phyloP scores from a whole-genome alignment of 2,888 invertebrate species.

The Plebejus argus region DNA sequence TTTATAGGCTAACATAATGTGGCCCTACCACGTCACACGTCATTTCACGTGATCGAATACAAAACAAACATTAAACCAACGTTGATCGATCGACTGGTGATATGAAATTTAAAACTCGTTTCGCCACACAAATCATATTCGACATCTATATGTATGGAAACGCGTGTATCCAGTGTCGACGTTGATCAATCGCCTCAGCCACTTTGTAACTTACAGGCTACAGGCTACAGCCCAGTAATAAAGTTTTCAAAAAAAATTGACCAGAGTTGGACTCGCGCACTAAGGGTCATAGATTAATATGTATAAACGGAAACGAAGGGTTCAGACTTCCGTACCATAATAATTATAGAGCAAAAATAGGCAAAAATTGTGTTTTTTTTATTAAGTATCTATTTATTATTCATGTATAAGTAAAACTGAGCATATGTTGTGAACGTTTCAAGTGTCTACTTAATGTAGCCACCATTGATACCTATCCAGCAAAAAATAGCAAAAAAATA shows the following conservation, averaged over 20 bases:
- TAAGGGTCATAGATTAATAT: too few species aligned
- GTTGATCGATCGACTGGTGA: slow-evolving; percentile 20
- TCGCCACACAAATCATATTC: slow-evolving; percentile 29
- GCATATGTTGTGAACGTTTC: too few species aligned
- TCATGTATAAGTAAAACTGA: too few species aligned
- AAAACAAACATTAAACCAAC: slow-evolving; percentile 17
- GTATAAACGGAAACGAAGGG: too few species aligned
- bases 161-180: slow-evolving; percentile 18
- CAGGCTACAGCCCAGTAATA: background rate
- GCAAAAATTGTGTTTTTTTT: too few species aligned
- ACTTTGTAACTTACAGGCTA: background rate
- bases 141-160: slow-evolving; percentile 27
- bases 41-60: slow-evolving; percentile 1
- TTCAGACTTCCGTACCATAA: too few species aligned
- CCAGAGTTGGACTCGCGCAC: too few species aligned
- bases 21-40: slow-evolving; percentile 16
- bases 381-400: too few species aligned
- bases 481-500: too few species aligned
- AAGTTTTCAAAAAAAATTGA: background rate
- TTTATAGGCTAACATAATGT: background rate
- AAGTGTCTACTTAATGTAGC: too few species aligned
- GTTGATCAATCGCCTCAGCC: slow-evolving; percentile 17
- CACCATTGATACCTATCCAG: too few species aligned
- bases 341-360: too few species aligned
- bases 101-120: slow-evolving; percentile 33